Conservation (phyloP, 1,140 invertebrate genomes). For the Solenopsis invicta region DNA sequence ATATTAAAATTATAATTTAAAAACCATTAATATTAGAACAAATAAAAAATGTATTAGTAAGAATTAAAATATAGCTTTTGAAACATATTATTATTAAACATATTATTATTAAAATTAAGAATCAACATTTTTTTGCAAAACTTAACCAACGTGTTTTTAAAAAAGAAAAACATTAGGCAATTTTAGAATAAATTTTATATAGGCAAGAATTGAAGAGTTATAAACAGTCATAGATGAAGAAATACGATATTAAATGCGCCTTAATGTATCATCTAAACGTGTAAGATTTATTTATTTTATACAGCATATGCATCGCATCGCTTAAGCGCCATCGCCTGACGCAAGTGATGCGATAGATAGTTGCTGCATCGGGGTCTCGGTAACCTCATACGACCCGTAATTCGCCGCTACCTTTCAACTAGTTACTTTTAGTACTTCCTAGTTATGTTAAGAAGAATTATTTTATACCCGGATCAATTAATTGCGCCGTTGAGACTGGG, state of each 20-base stretch:
- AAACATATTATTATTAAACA: too few species aligned
- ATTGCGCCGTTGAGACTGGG: constrained; percentile 28
- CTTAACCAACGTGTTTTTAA: background rate
- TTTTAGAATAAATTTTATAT: background rate
- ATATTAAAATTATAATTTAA: too few species aligned
- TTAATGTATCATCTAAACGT: constrained; percentile 2
- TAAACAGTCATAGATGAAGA: background rate
- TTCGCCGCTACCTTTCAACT: constrained; percentile 32
- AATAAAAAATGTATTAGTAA: too few species aligned
- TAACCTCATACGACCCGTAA: constrained; percentile 14
- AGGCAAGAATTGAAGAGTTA: background rate
- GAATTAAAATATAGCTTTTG: too few species aligned
- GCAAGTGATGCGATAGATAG: constrained; percentile 10
- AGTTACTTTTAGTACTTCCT: constrained; percentile 72
- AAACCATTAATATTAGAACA: too few species aligned
- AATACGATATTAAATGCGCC: background rate
- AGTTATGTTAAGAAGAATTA: constrained; percentile 59
- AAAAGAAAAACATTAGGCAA: background rate
- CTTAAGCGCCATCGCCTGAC: background rate
- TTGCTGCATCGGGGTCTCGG: background rate
- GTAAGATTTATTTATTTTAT: constrained; percentile 48
- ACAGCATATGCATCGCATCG: background rate
- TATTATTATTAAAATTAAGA: too few species aligned
- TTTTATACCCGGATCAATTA: constrained; percentile 74
- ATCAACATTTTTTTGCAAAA: too few species aligned